Base-by-base conservation (phyloP, 2,888 invertebrate species). In the Ophion slaviceki region DNA sequence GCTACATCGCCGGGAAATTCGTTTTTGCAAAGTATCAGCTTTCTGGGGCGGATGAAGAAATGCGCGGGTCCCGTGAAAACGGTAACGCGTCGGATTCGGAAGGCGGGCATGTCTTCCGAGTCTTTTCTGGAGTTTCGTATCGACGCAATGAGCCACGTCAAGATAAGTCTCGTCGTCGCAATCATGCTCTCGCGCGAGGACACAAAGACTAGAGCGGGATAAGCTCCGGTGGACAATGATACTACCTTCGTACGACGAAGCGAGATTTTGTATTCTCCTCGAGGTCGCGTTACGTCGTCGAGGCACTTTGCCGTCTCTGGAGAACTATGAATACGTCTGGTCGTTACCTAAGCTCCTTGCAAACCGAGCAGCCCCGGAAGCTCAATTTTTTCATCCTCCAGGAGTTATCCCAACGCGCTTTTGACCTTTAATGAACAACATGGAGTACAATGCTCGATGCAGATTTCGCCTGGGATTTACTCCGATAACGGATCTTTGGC, bases 191-290 rank as follows among this genome's bases (percentile, higher is more conserved):
- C 89, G 88, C 7, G 82, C 71, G 53, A 1, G 86, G 86, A 32
- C 78, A 36, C 62, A 90, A 71, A 32, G 84, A 85, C 28, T 70
- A 10, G 89, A 87, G 17, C 14, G 88, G 2, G 89, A 88, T 53
- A 88, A 86, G 80, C 87, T 83, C 2, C 67, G 87, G 45, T 88
- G 88, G 47, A 89, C 68, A 45, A 36, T 64, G 64, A 53, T 53
- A 14, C 32, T 20, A 28, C 20, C 47, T 47, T 20, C 36, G 17
- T 64, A 47, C 14, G 62, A 11, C 5, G 32, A 40, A 1, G n/a
- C n/a, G 32, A 61, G 36, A 71, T 79, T 64, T 47, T 64, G 53
- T 24, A 64, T 36, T 32, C n/a, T 36, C 62, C 45, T 20, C 47
- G 11, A 14, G 47, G 36, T 17, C 28, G 64, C 3, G 47, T 14